These are phyloP conservation scores for Pangasius larnaudii DNA, from an alignment of 2,797 vertebrate genomes.

Conservation along the genomic window DNA sequence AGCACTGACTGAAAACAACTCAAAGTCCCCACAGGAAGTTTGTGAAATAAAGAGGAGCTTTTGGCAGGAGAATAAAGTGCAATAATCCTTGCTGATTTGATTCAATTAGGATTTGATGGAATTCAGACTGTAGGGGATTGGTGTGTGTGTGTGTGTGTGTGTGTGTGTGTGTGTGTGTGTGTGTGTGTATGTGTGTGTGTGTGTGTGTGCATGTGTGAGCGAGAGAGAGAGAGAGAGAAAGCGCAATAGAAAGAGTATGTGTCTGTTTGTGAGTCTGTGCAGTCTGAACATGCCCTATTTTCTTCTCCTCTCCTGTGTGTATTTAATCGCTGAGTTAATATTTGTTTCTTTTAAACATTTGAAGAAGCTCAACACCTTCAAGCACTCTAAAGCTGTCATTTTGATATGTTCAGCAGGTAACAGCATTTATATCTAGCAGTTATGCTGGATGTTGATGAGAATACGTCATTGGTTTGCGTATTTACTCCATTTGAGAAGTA, in stretches of 20 bases:
- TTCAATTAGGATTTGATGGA: conserved; percentile 29
- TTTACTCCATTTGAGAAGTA: neutral
- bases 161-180: neutral
- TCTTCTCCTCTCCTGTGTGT: neutral
- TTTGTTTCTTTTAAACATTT: neutral
- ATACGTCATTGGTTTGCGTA: neutral
- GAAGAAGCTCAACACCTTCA: neutral
- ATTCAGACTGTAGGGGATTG: neutral
- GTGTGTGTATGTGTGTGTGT: neutral
- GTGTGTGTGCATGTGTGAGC: neutral
- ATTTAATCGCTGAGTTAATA: conserved; percentile 20
- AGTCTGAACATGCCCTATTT: conserved; percentile 32
- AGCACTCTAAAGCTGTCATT: neutral
- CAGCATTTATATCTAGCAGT: neutral
- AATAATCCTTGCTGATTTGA: conserved; percentile 39
- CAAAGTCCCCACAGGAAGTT: conserved; percentile 23
- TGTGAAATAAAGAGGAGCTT: conserved; percentile 15
- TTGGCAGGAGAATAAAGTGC: conserved; percentile 35
- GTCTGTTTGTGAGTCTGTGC: conserved; percentile 6
- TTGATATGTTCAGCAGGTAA: neutral
- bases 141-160: neutral
- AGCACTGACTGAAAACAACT: neutral
- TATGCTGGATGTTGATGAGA: neutral
- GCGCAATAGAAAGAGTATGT: neutral
- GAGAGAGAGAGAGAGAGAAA: neutral